A percentile compares a stretch with the other conserved stretches of the same genome.
Evolutionary conservation across 2,797 vertebrate genomes (phyloP).

Genomic region (Arctocebus calabarensis): DNA sequence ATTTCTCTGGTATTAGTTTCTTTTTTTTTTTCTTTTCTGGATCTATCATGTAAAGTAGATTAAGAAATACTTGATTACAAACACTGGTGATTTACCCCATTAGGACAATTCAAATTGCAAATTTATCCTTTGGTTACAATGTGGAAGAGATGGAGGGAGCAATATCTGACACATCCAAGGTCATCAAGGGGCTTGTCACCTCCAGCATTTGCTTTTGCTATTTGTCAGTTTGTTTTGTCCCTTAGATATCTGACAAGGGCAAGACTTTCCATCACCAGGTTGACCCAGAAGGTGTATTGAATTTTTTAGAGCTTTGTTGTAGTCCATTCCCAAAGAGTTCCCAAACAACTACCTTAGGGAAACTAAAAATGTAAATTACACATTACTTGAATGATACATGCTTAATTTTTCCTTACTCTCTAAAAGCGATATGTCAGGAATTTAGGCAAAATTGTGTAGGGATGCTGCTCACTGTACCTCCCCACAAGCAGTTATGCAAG

Average conservation of each 20-base stretch:
- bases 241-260: not conserved
- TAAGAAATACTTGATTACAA: not conserved
- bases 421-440: not conserved
- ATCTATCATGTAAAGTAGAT: not conserved
- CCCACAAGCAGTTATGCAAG: constrained; percentile 40
- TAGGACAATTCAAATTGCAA: not conserved
- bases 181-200: not conserved
- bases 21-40: not conserved
- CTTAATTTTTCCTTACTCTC: not conserved
- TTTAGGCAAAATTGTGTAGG: not conserved
- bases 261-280: not conserved
- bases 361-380: not conserved
- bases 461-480: not conserved
- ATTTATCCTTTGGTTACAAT: not conserved
- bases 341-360: not conserved
- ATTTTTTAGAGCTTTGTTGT: not conserved
- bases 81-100: not conserved
- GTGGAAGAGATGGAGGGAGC: not conserved
- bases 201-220: not conserved
- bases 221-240: not conserved
- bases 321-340: not conserved
- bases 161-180: not conserved
- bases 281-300: not conserved
- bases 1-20: not conserved
- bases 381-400: not conserved